These are phyloP conservation scores for Ctenopoma multispine DNA, from an alignment of 2,797 vertebrate genomes.

Conservation along the genomic window DNA sequence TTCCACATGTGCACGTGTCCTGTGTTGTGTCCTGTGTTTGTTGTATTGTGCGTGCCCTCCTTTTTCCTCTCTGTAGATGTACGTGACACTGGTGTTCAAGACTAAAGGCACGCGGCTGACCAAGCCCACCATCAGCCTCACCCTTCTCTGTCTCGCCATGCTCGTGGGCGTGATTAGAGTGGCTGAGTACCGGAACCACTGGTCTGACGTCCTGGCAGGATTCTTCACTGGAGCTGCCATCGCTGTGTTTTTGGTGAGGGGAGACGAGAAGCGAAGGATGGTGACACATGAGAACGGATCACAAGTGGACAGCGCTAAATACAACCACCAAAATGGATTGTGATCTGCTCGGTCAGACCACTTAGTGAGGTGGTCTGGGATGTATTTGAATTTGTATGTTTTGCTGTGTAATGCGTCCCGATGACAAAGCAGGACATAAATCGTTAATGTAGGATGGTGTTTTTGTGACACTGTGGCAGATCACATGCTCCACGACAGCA, in stretches of 20 bases:
- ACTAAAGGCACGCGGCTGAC: constrained; percentile 92
- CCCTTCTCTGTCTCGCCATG: constrained; percentile 88
- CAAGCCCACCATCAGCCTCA: constrained; percentile 91
- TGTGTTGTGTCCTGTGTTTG: constrained; percentile 28
- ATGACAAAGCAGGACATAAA: no score
- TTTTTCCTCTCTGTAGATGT: constrained; percentile 85
- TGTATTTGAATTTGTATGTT: no score
- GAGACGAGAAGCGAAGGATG: background rate
- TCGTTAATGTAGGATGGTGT: no score
- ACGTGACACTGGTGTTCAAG: constrained; percentile 90
- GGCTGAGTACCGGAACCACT: constrained; percentile 93
- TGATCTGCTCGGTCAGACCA: no score
- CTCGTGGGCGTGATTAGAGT: constrained; percentile 91
- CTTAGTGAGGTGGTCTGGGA: no score
- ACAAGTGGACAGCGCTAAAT: no score
- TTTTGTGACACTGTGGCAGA: no score
- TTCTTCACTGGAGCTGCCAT: constrained; percentile 90
- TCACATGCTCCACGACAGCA: no score
- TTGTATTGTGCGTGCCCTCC: constrained; percentile 42
- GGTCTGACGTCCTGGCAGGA: constrained; percentile 91
- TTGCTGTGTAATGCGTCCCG: no score
- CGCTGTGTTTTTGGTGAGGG: constrained; percentile 89
- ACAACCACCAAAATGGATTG: no score
- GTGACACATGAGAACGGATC: no score
- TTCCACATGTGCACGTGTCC: background rate